Conservation (phyloP, 2,113 vertebrate genomes). For the Tragulus kanchil region DNA sequence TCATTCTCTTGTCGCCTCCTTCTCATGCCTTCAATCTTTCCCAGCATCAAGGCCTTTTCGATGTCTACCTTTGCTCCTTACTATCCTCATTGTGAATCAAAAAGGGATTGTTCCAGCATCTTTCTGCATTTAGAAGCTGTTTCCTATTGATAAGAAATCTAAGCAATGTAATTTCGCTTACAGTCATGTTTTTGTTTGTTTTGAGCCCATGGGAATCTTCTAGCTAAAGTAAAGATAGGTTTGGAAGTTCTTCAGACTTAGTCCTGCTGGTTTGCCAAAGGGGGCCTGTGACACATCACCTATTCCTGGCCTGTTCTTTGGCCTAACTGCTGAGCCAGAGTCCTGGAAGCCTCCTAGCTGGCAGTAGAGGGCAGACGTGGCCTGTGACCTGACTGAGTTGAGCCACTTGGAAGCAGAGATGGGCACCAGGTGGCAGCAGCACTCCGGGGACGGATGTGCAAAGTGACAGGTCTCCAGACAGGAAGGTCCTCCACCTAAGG, state of each 20-base stretch:
- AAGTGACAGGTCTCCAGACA: not conserved
- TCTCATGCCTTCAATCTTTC: not conserved
- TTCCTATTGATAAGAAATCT: not conserved
- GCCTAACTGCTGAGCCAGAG: not conserved
- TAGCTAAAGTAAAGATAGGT: not conserved
- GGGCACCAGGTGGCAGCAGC: conserved; percentile 75
- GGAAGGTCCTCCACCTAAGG: not conserved
- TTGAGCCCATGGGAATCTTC: not conserved
- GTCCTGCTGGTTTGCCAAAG: not conserved
- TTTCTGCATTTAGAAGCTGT: not conserved
- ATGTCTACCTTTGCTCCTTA: not conserved
- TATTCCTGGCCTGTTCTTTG: not conserved
- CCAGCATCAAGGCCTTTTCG: not conserved
- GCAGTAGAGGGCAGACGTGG: conserved; percentile 75
- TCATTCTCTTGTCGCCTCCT: not conserved
- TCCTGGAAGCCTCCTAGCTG: not conserved
- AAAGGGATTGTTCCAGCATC: not conserved
- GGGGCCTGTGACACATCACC: not conserved
- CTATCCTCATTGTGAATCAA: not conserved
- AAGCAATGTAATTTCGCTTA: not conserved
- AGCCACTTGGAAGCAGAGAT: not conserved
- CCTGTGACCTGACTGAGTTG: not conserved
- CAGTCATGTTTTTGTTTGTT: not conserved
- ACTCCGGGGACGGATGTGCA: not conserved
- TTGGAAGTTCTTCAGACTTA: not conserved